A percentile compares a stretch with the other conserved stretches of the same genome.
Evolutionary conservation across 2,113 vertebrate genomes (phyloP).

Genomic region (Hydropotes inermis): DNA sequence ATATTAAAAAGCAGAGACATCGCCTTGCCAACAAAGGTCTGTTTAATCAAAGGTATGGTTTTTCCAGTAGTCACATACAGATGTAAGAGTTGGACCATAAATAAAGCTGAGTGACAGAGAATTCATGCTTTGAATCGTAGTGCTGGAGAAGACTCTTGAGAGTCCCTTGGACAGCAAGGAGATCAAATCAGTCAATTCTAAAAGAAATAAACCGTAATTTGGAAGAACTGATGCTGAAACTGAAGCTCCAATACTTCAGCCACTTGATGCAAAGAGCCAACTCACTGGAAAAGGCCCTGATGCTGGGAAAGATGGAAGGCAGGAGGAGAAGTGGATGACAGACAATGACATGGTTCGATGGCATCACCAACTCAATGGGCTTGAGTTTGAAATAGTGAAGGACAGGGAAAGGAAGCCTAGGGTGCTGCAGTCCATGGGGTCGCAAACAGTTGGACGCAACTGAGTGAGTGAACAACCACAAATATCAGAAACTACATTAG

Average conservation of each 20-base stretch:
- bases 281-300: neutral
- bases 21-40: neutral
- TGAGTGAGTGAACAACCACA: neutral
- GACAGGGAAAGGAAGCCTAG: neutral
- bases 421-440: neutral
- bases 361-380: neutral
- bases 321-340: neutral
- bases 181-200: neutral
- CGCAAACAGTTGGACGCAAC: neutral
- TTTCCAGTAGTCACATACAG: neutral
- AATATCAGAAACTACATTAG: neutral
- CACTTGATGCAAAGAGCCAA: neutral
- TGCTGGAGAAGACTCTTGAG: neutral
- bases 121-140: neutral
- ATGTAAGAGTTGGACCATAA: neutral
- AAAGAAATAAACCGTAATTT: neutral
- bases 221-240: neutral
- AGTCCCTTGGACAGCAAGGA: neutral
- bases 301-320: neutral
- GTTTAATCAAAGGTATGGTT: neutral
- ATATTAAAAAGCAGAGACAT: neutral
- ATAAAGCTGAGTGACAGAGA: neutral
- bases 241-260: neutral
- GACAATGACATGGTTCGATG: neutral
- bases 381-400: neutral